These are phyloP conservation scores for Oophaga pumilio DNA, from an alignment of 2,113 vertebrate species.

Conservation along the genomic window DNA sequence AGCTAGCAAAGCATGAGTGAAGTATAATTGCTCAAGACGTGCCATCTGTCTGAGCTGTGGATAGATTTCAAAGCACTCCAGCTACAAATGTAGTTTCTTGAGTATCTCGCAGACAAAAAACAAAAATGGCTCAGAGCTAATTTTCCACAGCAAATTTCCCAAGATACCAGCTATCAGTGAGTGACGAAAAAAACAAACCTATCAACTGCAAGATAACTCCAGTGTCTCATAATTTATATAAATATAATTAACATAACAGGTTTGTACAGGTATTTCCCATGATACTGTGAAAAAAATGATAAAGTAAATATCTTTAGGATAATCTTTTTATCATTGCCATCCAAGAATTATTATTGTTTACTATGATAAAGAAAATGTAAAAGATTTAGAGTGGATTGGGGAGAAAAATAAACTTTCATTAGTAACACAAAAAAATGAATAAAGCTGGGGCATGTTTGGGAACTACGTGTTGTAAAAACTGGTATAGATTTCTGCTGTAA, in stretches of 20 bases:
- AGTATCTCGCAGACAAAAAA: conserved; percentile 27
- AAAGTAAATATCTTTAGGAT: conserved; percentile 4
- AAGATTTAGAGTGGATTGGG: neutral
- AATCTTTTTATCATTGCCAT: conserved; percentile 8
- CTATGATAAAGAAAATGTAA: neutral
- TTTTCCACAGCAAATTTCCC: conserved; percentile 54
- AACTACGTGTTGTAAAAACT: no score
- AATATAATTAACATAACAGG: conserved; percentile 42
- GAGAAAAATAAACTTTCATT: neutral
- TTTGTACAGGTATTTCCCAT: conserved; percentile 45
- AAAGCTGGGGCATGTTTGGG: no score
- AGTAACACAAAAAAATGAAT: no score
- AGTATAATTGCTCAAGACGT: conserved; percentile 44
- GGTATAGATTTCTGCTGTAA: no score
- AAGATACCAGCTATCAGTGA: conserved; percentile 32
- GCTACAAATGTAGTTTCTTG: conserved; percentile 39
- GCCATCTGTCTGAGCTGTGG: conserved; percentile 50
- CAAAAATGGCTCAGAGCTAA: conserved; percentile 51
- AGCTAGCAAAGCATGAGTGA: conserved; percentile 48
- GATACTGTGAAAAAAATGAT: neutral
- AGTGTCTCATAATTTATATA: conserved; percentile 22
- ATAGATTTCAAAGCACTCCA: conserved; percentile 42
- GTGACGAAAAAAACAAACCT: conserved; percentile 9
- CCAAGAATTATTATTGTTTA: neutral
- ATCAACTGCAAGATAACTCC: conserved; percentile 22